Base-by-base conservation (phyloP, 2,113 vertebrate species). In the Xyliphius kryptos region DNA sequence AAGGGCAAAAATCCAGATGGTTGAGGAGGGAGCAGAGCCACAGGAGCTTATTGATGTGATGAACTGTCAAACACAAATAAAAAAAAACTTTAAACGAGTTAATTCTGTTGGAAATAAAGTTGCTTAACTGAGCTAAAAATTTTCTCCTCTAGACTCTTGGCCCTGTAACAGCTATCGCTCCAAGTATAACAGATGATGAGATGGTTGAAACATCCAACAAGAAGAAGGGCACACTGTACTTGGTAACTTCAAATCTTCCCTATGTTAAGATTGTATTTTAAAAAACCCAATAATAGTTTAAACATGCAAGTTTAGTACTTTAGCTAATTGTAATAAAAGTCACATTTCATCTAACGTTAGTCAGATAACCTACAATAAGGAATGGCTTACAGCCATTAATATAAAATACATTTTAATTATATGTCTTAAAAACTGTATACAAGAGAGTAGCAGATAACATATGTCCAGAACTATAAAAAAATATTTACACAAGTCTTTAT, bases 21-120 rank as follows among this genome's bases (percentile, higher is more conserved):
- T 88, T 74, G 86, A 88, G 21, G 85, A 89, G 1, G 87, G 75
- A 2, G 51, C 49, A 0, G 88, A 90, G 67, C 74, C 82, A 0
- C 16, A 40, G 2, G 77, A 37, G 2, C 1, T 90, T 9, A 43
- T 61, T 16, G 1, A 80, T 47, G 87, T 89, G 50, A 76, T 63
- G 12, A 21, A 17, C 40, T 1, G 9, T 11, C 40, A 41, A 32
- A 32, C 26, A 32, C 26, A 32, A 32, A 32, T 32, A 32, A n/a
- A n/a, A n/a, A n/a, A n/a, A n/a, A n/a, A n/a, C n/a, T n/a, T n/a
- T n/a, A n/a, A n/a, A n/a, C n/a, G n/a, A n/a, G n/a, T n/a, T n/a
- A n/a, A 32, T 32, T 6, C 26, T 2, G 26, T 32, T 32, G 26
- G 26, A 32, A 32, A 2, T 32, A 32, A 63, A 56, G 4, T 14